A percentile compares a stretch with the other conserved stretches of the same genome.
Evolutionary conservation across 2,888 invertebrate species (phyloP).

Genomic region (Campoplex nolae): DNA sequence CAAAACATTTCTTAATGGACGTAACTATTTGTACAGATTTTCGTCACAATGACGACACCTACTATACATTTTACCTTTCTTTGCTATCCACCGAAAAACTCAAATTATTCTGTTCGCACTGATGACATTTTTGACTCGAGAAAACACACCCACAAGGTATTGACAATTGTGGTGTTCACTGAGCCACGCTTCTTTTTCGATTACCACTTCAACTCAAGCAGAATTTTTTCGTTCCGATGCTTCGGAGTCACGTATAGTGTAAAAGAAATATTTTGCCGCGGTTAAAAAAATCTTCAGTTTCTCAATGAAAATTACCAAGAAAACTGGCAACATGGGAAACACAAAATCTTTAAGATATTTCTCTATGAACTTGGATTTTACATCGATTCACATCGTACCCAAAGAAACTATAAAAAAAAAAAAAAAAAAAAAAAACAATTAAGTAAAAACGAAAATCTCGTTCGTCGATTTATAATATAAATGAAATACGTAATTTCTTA

Average conservation of each 20-base stretch:
- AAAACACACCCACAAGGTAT: slow-evolving; percentile 13
- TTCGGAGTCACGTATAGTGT: slow-evolving; percentile 17
- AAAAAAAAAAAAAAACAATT: not conserved
- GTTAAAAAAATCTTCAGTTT: not conserved
- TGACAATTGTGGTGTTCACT: slow-evolving; percentile 75
- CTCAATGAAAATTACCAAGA: not conserved
- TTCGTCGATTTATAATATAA: not conserved
- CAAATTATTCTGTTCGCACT: not conserved
- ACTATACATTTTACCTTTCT: slow-evolving; percentile 2
- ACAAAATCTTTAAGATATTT: not conserved
- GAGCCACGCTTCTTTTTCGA: slow-evolving; percentile 69
- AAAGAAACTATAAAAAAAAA: not conserved
- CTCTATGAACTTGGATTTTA: too few relatives aligned
- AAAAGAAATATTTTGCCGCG: not conserved
- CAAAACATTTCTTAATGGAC: slow-evolving; percentile 40
- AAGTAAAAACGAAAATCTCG: not conserved
- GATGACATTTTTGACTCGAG: slow-evolving; percentile 3
- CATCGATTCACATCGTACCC: not conserved
- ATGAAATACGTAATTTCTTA: not conserved
- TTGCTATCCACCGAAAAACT: slow-evolving; percentile 23
- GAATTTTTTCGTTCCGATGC: slow-evolving; percentile 38
- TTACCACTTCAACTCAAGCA: slow-evolving; percentile 74
- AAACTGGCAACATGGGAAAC: not conserved
- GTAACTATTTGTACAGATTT: slow-evolving; percentile 23
- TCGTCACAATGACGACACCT: slow-evolving; percentile 51